Base-by-base conservation (phyloP, 2,888 invertebrate genomes). In the Caenorhabditis wallacei region DNA sequence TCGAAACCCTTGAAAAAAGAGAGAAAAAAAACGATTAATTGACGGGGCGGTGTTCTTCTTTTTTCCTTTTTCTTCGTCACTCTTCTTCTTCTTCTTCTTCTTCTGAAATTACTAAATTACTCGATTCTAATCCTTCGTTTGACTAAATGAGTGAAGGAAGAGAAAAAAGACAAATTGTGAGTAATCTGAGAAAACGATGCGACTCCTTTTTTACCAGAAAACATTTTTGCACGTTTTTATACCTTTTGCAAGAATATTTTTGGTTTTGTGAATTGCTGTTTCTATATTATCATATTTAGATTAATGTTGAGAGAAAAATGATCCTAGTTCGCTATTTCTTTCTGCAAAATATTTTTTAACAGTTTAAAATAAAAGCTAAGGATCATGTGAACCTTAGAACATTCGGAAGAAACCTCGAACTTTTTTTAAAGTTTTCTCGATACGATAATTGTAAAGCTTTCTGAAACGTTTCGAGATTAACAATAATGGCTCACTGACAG, bases 21-120 rank as follows among this genome's bases (percentile, higher is more conserved):
- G 51, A 30, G 18, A n/a, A 24, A 37, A 40, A 46, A 18, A 16
- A 24, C 26, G 51, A 37, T 37, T 54, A 68, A 68, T 64, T 64
- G 56, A 69, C 20, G 56, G 69, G 56, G 69, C 56, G 56, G 43
- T 69, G 3, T 26, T 20, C 37, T 35, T 13, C 18, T 56, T 20
- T 57, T 43, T 22, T 20, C 16, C 11, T 3, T 70, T 43, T 30
- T 48, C 20, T 51, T 37, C 35, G n/a, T n/a, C n/a, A n/a, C 43
- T 16, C 11, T 26, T 53, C 40, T 40, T 35, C 18, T 13, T 26
- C 35, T 40, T 22, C n/a, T n/a, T n/a, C n/a, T n/a, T n/a, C 46
- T 24, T 18, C 51, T 51, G 51, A 66, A 66, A 66, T 66, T 66
- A 66, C 66, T 66, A 53, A 66, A 66, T 66, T 66, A 66, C 66